Evolutionary conservation across 2,888 invertebrate genomes (phyloP).

Genomic region (Diloba caeruleocephala): DNA sequence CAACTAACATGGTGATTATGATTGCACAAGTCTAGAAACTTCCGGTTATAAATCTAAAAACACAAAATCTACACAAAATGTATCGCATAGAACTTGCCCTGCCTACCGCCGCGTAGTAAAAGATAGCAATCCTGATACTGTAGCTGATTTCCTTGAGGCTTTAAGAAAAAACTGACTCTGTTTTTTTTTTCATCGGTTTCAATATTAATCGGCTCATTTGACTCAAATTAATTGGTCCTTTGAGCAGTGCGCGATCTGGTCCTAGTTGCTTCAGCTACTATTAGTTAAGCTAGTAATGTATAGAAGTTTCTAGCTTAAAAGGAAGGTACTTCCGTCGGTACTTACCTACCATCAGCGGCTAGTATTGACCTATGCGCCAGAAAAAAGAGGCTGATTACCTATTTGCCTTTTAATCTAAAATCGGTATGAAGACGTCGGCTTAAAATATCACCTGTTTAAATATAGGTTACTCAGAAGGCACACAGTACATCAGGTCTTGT

Average conservation of each 20-base stretch:
- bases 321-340: conserved; percentile 21
- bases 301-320: neutral
- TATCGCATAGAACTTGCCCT: too few species aligned
- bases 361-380: conserved; percentile 27
- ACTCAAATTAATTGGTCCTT: neutral
- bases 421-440: neutral
- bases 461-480: neutral
- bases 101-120: too few species aligned
- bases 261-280: neutral
- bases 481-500: neutral
- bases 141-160: too few species aligned
- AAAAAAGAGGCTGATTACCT: conserved; percentile 23
- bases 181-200: too few species aligned
- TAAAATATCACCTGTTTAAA: conserved; percentile 28
- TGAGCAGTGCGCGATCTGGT: neutral
- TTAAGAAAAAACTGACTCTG: neutral
- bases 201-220: too few species aligned
- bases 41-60: too few species aligned
- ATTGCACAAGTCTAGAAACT: too few species aligned
- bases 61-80: too few species aligned
- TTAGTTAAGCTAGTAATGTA: too few species aligned
- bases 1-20: too few species aligned
- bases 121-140: too few species aligned
- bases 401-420: neutral
- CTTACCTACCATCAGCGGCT: conserved; percentile 15